Base-by-base conservation (phyloP, 2,797 vertebrate species). In the Syngnathus rostellatus region DNA sequence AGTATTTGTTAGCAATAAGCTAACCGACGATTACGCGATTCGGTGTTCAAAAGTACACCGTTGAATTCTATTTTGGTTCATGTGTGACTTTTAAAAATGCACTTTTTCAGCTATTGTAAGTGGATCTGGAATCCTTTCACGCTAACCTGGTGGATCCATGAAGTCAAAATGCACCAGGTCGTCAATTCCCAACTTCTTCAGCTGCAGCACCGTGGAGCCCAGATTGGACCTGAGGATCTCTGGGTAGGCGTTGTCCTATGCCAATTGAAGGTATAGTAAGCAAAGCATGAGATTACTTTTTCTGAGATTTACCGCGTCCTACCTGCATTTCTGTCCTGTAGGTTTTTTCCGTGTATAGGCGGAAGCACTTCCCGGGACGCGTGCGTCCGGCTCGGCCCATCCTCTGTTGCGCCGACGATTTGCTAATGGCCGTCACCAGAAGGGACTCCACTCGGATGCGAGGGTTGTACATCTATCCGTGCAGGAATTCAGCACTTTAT, bases 291-390 rank as follows among this genome's bases (percentile, higher is more conserved):
- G 10, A 23, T 25, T 4, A 2, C 3, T 57, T 43, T 9, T 3
- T 31, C 4, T 19, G 23, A 11, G 4, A 21, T 21, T 21, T 53
- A 11, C n/a, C 50, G n/a, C 8, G 25, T 11, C 23, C 81, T 82
- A 92, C 96, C 95, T 98, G 97, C 97, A 99, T 99, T 88, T 99
- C 97, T 3, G 96, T 98, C 90, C 98, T 98, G 85, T 98, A 99
- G n/a, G 97, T 96, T 77, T 98, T 98, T 87, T 99, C 95, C 8
- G 96, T 99, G 76, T 99, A 99, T 9, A 99, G 94, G 45, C 97
- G 91, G 84, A 99, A 99, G 77, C 94, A 97, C 69, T 99, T 99
- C 60, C 97, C 97, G 4, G 96, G 96, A 43, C 96, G 92, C 2
- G 97, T 99, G 77, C 97, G 93, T 64, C 97, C 97, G n/a, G 97